These are phyloP conservation scores for Aurelia aurita DNA, from an alignment of 30 jellyfish, hydroid and myxozoan species.

Conservation along the genomic window DNA sequence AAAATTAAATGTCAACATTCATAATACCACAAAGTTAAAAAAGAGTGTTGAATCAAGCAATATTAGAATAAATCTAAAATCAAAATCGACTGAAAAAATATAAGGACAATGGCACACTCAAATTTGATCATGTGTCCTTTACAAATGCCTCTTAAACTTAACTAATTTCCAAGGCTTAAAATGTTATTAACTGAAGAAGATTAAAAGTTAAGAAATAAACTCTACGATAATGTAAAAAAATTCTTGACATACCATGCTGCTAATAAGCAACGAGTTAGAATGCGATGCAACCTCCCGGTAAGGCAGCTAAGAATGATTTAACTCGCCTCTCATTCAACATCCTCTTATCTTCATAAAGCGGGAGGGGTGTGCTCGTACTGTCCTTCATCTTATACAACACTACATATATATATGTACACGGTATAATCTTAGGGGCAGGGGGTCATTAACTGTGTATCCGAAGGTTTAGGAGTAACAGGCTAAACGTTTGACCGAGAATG, in stretches of 20 bases:
- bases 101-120: no score
- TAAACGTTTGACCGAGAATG: no score
- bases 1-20: no score
- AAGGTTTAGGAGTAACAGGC: no score
- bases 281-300: constrained; percentile 15
- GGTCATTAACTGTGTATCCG: constrained; percentile 22
- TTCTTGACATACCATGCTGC: constrained; percentile 53
- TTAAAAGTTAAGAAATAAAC: not conserved
- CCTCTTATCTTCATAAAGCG: constrained; percentile 40
- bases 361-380: constrained; percentile 30
- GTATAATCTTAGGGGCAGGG: constrained; percentile 64
- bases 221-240: not conserved
- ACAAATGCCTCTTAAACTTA: not conserved
- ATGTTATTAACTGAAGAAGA: not conserved
- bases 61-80: no score
- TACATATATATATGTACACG: constrained; percentile 7
- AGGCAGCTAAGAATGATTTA: constrained; percentile 28
- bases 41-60: no score
- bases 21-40: no score
- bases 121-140: not conserved
- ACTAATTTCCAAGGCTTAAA: constrained; percentile 1
- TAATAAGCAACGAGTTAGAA: not conserved
- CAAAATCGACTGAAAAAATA: no score
- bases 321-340: not conserved
- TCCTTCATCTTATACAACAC: not conserved